Percentiles rank a stretch among this genome's conserved stretches.
Conservation (phyloP, 2,888 invertebrate species). For the Cephus pygmeus region DNA sequence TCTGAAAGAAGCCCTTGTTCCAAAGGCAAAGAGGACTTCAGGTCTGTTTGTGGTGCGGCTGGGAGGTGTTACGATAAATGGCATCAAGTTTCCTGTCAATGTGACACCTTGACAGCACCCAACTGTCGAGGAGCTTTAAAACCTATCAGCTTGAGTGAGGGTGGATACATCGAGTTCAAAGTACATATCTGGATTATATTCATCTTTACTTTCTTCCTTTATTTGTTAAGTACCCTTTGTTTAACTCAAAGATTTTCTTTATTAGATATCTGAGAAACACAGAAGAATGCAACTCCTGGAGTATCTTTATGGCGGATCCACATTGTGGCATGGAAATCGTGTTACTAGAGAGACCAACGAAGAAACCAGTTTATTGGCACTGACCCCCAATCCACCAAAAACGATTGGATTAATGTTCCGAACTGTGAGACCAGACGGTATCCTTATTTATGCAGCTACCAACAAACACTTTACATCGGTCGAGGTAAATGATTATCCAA, state of each 20-base stretch:
- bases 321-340: conserved; percentile 71
- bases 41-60: conserved; percentile 71
- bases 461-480: conserved; percentile 88
- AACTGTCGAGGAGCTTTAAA: conserved; percentile 84
- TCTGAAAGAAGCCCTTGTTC: conserved; percentile 74
- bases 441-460: conserved; percentile 87
- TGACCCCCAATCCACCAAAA: conserved; percentile 72
- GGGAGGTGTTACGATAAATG: conserved; percentile 87
- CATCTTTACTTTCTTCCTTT: too few relatives aligned
- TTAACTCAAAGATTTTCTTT: not conserved
- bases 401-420: conserved; percentile 83
- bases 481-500: conserved; percentile 67
- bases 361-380: conserved; percentile 37
- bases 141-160: conserved; percentile 82
- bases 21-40: conserved; percentile 59
- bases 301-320: conserved; percentile 79
- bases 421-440: conserved; percentile 81
- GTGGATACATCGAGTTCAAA: conserved; percentile 81
- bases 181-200: conserved; percentile 33
- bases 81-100: conserved; percentile 80
- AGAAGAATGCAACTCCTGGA: conserved; percentile 88
- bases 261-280: conserved; percentile 82
- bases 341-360: conserved; percentile 42
- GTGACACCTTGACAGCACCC: conserved; percentile 79
- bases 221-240: not conserved